A percentile compares a stretch with the other conserved stretches of the same genome.
These are phyloP conservation scores for Nycticorax nycticorax DNA, from an alignment of 2,113 vertebrate genomes.

Conservation along the genomic window DNA sequence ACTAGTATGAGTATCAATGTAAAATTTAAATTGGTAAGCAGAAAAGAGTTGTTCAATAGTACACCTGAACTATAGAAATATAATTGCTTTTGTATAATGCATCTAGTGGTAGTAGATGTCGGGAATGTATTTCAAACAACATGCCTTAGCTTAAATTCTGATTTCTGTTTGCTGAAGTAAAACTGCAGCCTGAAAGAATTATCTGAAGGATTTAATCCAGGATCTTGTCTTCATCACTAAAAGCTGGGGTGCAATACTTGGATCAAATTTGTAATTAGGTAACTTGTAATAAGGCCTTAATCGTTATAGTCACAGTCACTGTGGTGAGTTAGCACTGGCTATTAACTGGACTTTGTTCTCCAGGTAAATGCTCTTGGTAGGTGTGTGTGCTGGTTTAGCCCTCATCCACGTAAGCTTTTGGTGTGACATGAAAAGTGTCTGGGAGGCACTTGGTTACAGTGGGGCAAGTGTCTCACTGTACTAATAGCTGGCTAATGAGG, in stretches of 20 bases:
- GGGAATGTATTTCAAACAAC: background rate
- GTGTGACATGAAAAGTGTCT: background rate
- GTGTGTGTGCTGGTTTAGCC: background rate
- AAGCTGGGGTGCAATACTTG: background rate
- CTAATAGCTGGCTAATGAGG: background rate
- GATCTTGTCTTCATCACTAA: background rate
- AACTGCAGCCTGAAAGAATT: background rate
- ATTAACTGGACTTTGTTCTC: background rate
- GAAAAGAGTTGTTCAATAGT: background rate
- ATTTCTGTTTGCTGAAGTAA: background rate
- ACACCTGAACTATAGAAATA: background rate
- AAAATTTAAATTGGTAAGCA: background rate
- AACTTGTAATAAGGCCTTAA: background rate
- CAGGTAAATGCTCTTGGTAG: background rate
- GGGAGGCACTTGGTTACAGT: accelerated
- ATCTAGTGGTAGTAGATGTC: background rate
- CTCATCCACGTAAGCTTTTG: accelerated
- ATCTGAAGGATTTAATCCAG: background rate
- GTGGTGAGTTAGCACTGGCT: background rate
- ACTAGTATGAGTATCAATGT: background rate
- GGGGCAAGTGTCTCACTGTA: accelerated
- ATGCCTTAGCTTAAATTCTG: background rate
- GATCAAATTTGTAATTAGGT: background rate
- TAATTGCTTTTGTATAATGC: background rate
- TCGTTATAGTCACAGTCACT: background rate